Percentiles rank a stretch among this genome's conserved stretches.
phyloP scores from a whole-genome alignment of 2,113 vertebrate genomes.

The Athene cunicularia region DNA sequence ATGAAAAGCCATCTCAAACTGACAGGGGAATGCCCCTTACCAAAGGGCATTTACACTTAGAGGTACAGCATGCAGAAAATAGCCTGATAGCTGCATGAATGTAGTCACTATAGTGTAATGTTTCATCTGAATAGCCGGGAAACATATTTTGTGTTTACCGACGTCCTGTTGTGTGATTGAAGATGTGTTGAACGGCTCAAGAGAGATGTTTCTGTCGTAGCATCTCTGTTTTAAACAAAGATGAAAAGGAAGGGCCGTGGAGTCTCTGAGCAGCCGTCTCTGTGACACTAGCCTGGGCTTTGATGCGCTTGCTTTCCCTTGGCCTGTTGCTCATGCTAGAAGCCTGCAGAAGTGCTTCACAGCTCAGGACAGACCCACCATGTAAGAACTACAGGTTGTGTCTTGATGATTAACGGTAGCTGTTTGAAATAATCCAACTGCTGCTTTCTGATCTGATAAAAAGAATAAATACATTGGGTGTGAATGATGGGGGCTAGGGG shows the following conservation, averaged over 20 bases:
- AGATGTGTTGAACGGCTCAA: slow-evolving; percentile 28
- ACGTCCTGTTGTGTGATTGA: background rate
- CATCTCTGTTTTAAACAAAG: slow-evolving; percentile 61
- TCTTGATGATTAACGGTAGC: slow-evolving; percentile 62
- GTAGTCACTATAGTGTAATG: background rate
- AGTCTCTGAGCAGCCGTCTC: background rate
- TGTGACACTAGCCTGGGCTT: slow-evolving; percentile 20
- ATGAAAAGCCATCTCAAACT: background rate
- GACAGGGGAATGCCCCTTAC: background rate
- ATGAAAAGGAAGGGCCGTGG: slow-evolving; percentile 23
- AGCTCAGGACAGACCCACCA: background rate
- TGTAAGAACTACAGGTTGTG: slow-evolving; percentile 45
- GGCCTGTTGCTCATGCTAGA: background rate
- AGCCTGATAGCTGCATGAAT: background rate
- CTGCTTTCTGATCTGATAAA: slow-evolving; percentile 66
- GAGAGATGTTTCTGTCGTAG: slow-evolving; percentile 45
- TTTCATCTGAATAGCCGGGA: background rate
- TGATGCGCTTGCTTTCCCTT: background rate
- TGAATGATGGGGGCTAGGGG: slow-evolving; percentile 68
- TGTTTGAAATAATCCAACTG: slow-evolving; percentile 74
- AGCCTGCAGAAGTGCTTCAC: background rate
- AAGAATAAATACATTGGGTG: slow-evolving; percentile 74
- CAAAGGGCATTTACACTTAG: background rate
- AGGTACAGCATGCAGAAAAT: background rate
- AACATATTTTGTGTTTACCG: background rate